Base-by-base conservation (phyloP, 2,797 vertebrate species). In the Enteromius unitaeniatus region DNA sequence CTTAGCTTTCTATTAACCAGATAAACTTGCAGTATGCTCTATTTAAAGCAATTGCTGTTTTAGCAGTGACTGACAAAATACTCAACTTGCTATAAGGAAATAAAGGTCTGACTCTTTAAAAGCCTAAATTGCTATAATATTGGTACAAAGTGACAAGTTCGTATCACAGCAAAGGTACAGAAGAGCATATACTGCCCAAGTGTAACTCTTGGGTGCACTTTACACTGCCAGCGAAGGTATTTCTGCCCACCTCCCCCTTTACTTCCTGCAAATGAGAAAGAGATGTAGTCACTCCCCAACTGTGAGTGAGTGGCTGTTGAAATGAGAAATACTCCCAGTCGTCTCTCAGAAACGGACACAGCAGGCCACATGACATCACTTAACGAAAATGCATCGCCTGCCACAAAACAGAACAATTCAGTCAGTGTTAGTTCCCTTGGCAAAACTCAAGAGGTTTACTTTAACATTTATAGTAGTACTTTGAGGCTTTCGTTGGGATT, bases 311-410 rank as follows among this genome's bases (percentile, higher is more conserved):
- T 86, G 85, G 87, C 91, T 89, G 88, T 90, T 89, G 89, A 91
- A 91, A 91, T 92, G 91, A 92, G 90, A 89, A 91, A 92, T 90
- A 89, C 88, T 88, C 91, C 87, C 72, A 81, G 85, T 60, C 87
- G 91, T 91, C 92, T 92, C 90, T 90, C 85, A 83, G 91, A 90
- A 89, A 91, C 91, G 90, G 90, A 92, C 90, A 86, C 90, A 89
- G 92, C 91, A 91, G 92, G 90, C 91, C 90, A 90, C 90, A 88
- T 92, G 94, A 93, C 92, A 94, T 94, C 92, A 93, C 92, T 93
- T 93, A 93, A 92, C 84, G 90, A 91, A 92, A 94, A 95, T 94
- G 91, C 92, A 94, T 92, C 88, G 91, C 88, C 91, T 89, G 90
- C 92, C 93, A 89, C 92, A 92, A 93, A 84, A 93, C 85, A 88